Evolutionary conservation across 2,888 invertebrate species (phyloP).

Genomic region (Macropis europaea): DNA sequence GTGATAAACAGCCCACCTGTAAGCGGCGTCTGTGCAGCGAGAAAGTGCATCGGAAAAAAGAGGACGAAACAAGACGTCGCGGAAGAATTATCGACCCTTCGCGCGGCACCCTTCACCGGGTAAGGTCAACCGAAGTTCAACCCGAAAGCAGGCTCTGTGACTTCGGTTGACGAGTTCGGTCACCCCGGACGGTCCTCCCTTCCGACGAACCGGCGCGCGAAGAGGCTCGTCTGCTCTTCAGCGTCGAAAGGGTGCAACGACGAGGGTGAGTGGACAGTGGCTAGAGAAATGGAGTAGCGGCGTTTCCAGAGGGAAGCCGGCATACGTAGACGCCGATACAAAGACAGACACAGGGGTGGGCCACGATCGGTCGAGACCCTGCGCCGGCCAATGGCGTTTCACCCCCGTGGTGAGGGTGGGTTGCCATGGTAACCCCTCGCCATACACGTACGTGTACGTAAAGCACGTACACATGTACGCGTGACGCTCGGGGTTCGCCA

Average conservation of each 20-base stretch:
- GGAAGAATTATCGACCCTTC: conserved; percentile 14
- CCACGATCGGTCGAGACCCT: conserved; percentile 68
- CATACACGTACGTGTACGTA: conserved; percentile 66
- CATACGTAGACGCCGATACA: conserved; percentile 53
- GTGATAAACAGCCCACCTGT: conserved; percentile 56
- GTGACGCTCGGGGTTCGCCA: conserved; percentile 55
- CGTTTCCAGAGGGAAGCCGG: neutral
- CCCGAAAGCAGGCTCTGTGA: neutral
- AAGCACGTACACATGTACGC: conserved; percentile 59
- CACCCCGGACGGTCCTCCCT: too few species aligned
- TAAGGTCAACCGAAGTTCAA: conserved; percentile 11
- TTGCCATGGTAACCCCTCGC: conserved; percentile 77
- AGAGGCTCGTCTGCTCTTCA: too few species aligned
- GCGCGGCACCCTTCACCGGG: neutral
- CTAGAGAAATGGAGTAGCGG: conserved; percentile 33
- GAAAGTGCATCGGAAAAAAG: conserved; percentile 1
- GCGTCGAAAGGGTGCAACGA: too few species aligned
- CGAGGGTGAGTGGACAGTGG: conserved; percentile 41
- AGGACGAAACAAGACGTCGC: conserved; percentile 27
- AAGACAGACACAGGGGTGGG: conserved; percentile 63
- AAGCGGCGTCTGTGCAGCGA: conserved; percentile 35
- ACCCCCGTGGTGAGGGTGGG: conserved; percentile 78
- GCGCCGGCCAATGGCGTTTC: conserved; percentile 79
- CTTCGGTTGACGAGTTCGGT: too few species aligned
- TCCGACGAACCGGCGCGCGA: too few species aligned